Evolutionary conservation across 2,113 vertebrate species (phyloP).

Genomic region (Nerophis lumbriciformis): DNA sequence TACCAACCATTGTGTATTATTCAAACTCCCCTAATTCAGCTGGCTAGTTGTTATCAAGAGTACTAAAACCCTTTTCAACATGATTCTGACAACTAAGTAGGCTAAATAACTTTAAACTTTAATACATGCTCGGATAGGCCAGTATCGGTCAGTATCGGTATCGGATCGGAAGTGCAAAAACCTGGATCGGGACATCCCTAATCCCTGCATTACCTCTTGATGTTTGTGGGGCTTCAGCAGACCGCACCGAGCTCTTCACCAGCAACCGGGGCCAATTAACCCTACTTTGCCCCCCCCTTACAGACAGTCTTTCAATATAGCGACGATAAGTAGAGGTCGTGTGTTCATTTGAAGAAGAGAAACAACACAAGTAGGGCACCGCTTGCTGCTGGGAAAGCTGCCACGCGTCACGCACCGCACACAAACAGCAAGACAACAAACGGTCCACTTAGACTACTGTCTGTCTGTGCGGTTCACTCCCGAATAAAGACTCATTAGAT

Average conservation of each 20-base stretch:
- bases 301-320: constrained; percentile 33
- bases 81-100: no score
- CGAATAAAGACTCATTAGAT: constrained; percentile 33
- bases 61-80: no score
- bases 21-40: no score
- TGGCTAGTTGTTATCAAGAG: no score
- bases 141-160: no score
- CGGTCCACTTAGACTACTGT: constrained; percentile 62
- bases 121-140: no score
- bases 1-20: no score
- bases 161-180: no score
- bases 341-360: constrained; percentile 43
- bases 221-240: constrained; percentile 11
- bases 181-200: no score
- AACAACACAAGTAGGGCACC: constrained; percentile 52
- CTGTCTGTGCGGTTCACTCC: constrained; percentile 37
- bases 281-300: constrained; percentile 19
- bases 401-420: constrained; percentile 42
- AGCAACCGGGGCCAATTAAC: constrained; percentile 30
- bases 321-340: constrained; percentile 37
- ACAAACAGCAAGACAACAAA: constrained; percentile 57
- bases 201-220: constrained; percentile 23
- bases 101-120: no score
- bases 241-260: constrained; percentile 14
- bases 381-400: constrained; percentile 38